Evolutionary conservation across 1,140 invertebrate genomes (phyloP).

Genomic region (Wiebesia pumilae): DNA sequence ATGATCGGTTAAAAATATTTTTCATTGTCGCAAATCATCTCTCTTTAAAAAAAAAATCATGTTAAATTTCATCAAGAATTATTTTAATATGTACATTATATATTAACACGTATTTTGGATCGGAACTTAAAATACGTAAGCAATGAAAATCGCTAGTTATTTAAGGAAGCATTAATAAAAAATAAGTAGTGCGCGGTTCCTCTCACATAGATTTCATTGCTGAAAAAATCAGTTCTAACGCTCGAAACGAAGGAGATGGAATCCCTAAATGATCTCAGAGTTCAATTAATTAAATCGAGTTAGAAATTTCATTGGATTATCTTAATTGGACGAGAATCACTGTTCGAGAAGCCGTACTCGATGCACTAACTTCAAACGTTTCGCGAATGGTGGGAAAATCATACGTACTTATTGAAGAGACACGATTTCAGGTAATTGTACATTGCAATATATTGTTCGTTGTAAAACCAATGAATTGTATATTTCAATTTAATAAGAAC

Average conservation of each 20-base stretch:
- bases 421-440: constrained; percentile 39
- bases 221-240: constrained; percentile 41
- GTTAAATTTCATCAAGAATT: too few species aligned
- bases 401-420: constrained; percentile 30
- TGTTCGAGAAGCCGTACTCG: neutral
- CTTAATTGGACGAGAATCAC: constrained; percentile 31
- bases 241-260: constrained; percentile 3
- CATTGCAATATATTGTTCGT: too few species aligned
- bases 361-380: neutral
- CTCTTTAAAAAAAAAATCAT: too few species aligned
- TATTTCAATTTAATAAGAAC: constrained; percentile 26
- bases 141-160: too few species aligned
- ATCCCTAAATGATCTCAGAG: constrained; percentile 26
- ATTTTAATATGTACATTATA: too few species aligned
- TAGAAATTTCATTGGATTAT: constrained; percentile 51
- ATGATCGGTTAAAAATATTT: too few species aligned
- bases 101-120: too few species aligned
- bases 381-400: neutral
- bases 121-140: too few species aligned
- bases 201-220: neutral
- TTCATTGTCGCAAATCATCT: too few species aligned
- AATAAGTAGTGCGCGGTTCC: neutral
- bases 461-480: neutral
- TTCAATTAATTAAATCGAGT: constrained; percentile 48
- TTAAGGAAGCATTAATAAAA: neutral